Conservation (phyloP, 2,113 vertebrate genomes). For the Egretta garzetta region DNA sequence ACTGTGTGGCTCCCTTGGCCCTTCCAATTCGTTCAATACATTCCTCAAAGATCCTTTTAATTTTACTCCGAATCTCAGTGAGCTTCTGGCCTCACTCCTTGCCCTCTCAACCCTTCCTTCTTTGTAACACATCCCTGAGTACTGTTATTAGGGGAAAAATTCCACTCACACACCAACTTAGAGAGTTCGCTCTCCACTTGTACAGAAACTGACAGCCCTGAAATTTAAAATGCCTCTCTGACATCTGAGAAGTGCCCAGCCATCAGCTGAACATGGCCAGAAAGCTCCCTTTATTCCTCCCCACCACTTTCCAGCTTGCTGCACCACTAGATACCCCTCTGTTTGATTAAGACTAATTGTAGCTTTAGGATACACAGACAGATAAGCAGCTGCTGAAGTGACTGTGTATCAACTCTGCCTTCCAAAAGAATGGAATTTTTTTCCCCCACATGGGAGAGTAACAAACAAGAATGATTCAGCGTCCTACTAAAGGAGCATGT, state of each 20-base stretch:
- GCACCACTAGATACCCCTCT: conserved; percentile 4
- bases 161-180: background rate
- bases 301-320: background rate
- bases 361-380: conserved; percentile 38
- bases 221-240: background rate
- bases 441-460: background rate
- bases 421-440: background rate
- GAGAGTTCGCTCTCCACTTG: background rate
- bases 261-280: background rate
- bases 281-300: conserved; percentile 8
- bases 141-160: background rate
- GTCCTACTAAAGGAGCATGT: background rate
- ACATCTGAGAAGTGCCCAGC: background rate
- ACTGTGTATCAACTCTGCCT: conserved; percentile 4
- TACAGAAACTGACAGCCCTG: background rate
- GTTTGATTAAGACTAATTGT: conserved; percentile 34
- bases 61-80: background rate
- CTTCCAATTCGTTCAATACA: background rate
- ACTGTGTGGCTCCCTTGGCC: background rate
- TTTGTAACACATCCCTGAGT: background rate
- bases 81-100: background rate
- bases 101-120: background rate
- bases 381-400: conserved; percentile 47
- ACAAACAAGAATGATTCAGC: conserved; percentile 24
- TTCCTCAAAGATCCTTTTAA: background rate